Conservation (phyloP, 2,113 vertebrate genomes). For the Merops nubicus region DNA sequence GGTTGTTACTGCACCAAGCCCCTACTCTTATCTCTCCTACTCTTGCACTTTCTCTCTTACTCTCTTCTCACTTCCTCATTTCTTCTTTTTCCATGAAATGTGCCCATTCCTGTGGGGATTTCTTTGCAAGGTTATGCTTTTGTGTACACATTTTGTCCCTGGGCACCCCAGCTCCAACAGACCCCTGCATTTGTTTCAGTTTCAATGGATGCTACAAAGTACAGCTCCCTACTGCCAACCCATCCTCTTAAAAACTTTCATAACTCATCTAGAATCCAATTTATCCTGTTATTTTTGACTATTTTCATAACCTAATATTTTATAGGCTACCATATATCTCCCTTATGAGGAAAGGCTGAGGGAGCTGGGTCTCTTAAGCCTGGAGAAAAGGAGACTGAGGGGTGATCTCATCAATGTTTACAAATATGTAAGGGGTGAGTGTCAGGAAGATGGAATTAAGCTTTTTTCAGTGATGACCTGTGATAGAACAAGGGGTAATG, state of each 20-base stretch:
- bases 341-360: too few relatives aligned
- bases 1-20: background rate
- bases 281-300: background rate
- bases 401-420: too few relatives aligned
- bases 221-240: background rate
- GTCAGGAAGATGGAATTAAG: too few relatives aligned
- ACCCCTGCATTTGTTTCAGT: background rate
- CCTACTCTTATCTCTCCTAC: background rate
- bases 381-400: too few relatives aligned
- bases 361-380: too few relatives aligned
- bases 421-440: too few relatives aligned
- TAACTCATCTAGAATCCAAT: background rate
- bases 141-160: background rate
- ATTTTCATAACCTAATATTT: background rate
- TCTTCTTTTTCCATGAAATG: background rate
- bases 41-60: background rate
- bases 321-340: background rate
- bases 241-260: background rate
- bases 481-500: too few relatives aligned
- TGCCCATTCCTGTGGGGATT: background rate
- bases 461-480: too few relatives aligned
- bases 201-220: background rate
- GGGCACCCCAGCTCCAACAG: background rate
- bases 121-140: background rate
- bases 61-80: background rate